phyloP scores from a whole-genome alignment of 2,113 vertebrate genomes.

The Cyprinodon brontotheroides region DNA sequence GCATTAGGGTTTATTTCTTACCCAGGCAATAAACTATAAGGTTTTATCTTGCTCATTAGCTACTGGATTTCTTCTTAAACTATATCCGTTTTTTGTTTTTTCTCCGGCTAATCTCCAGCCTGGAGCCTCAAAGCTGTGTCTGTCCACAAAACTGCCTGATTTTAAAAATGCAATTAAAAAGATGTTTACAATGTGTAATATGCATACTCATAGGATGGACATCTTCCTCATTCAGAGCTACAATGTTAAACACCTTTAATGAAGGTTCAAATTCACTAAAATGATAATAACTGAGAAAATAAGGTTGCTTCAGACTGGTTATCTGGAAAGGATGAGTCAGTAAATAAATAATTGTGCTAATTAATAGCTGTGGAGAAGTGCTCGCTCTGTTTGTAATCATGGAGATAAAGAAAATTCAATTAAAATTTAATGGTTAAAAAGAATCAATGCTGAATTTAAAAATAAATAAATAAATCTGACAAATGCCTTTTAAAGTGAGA shows the following conservation, averaged over 20 bases:
- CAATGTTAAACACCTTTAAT: background rate
- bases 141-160: background rate
- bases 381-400: background rate
- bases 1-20: conserved; percentile 46
- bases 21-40: conserved; percentile 7
- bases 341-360: conserved; percentile 17
- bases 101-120: conserved; percentile 15
- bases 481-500: conserved; percentile 34
- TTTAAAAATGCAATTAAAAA: conserved; percentile 1
- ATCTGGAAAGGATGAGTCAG: conserved; percentile 2
- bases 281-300: conserved; percentile 43
- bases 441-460: conserved; percentile 12
- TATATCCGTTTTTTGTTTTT: background rate
- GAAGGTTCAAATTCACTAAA: conserved; percentile 32
- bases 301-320: conserved; percentile 31
- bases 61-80: conserved; percentile 11
- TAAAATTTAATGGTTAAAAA: conserved; percentile 11
- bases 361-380: conserved; percentile 10
- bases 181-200: no score
- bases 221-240: conserved; percentile 1
- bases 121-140: conserved; percentile 13
- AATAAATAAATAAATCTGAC: conserved; percentile 23
- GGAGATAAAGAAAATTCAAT: conserved; percentile 22
- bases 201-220: background rate
- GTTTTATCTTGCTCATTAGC: conserved; percentile 17